phyloP scores from a whole-genome alignment of 1,140 invertebrate species.

The Heliconius eleuchia region DNA sequence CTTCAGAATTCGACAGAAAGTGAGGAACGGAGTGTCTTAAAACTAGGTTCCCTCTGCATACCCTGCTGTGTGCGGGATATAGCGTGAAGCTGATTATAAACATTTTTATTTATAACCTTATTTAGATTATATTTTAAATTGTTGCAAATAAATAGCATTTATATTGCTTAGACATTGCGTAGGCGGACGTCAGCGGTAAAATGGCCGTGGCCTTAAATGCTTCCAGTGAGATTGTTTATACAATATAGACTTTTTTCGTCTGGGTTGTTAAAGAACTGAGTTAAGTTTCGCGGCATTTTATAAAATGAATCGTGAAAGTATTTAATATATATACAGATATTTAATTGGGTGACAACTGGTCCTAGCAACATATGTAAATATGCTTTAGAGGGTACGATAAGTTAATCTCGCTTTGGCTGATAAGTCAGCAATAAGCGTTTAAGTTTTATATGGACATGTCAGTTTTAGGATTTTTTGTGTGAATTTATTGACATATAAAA shows the following conservation, averaged over 20 bases:
- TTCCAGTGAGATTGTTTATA: too few species aligned
- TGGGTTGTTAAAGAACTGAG: neutral
- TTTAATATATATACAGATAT: neutral
- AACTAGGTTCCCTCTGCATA: too few species aligned
- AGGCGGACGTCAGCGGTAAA: neutral
- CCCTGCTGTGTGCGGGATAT: too few species aligned
- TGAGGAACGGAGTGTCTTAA: too few species aligned
- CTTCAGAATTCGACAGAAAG: too few species aligned
- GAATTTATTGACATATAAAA: too few species aligned
- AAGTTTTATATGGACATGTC: constrained; percentile 1
- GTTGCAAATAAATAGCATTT: neutral
- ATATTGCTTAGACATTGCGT: neutral
- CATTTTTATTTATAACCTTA: neutral
- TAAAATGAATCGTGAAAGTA: too few species aligned
- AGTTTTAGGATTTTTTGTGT: neutral
- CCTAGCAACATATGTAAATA: neutral
- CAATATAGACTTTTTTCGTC: neutral
- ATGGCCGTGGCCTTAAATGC: neutral
- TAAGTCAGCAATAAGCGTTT: neutral
- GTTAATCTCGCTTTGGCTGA: neutral
- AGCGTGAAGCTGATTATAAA: too few species aligned
- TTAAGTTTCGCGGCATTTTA: neutral
- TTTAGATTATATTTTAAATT: too few species aligned
- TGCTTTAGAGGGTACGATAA: neutral
- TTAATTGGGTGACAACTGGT: neutral